Conservation (phyloP, 2,888 invertebrate species). For the Eupithecia centaureata region DNA sequence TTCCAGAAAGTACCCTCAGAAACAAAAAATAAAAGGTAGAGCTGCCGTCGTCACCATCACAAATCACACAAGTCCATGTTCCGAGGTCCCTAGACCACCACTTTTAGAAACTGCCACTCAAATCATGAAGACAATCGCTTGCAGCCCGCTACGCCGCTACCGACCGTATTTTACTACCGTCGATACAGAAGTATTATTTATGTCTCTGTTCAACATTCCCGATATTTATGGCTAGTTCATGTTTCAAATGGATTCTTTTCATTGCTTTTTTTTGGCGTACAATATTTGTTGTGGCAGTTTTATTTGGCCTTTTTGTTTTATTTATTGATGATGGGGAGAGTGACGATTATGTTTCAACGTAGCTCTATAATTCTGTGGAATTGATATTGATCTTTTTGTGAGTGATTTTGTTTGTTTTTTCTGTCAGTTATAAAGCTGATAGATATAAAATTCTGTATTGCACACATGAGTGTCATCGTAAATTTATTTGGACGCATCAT, state of each 20-base stretch:
- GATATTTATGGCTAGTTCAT: slow-evolving; percentile 44
- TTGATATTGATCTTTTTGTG: slow-evolving; percentile 1
- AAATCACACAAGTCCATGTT: not conserved
- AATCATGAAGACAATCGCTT: slow-evolving; percentile 31
- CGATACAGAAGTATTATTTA: slow-evolving; percentile 75
- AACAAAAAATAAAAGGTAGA: not conserved
- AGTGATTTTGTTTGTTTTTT: not conserved
- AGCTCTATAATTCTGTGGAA: not conserved
- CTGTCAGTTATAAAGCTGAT: not conserved
- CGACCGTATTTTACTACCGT: slow-evolving; percentile 68
- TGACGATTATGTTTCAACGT: slow-evolving; percentile 4
- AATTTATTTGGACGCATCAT: not conserved
- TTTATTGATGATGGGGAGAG: not conserved
- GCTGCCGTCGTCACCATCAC: not conserved
- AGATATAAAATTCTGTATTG: not conserved
- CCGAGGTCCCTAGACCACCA: not conserved
- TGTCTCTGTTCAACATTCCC: slow-evolving; percentile 70
- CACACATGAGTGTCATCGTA: not conserved
- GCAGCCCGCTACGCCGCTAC: slow-evolving; percentile 44
- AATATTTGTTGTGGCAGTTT: slow-evolving; percentile 26
- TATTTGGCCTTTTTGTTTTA: slow-evolving; percentile 15
- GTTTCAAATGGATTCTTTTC: slow-evolving; percentile 41
- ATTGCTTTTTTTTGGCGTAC: slow-evolving; percentile 25
- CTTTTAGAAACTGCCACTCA: slow-evolving; percentile 29
- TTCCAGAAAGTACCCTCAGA: not conserved